These are phyloP conservation scores for Odobenus rosmarus DNA, from an alignment of 2,113 vertebrate genomes.

Conservation along the genomic window DNA sequence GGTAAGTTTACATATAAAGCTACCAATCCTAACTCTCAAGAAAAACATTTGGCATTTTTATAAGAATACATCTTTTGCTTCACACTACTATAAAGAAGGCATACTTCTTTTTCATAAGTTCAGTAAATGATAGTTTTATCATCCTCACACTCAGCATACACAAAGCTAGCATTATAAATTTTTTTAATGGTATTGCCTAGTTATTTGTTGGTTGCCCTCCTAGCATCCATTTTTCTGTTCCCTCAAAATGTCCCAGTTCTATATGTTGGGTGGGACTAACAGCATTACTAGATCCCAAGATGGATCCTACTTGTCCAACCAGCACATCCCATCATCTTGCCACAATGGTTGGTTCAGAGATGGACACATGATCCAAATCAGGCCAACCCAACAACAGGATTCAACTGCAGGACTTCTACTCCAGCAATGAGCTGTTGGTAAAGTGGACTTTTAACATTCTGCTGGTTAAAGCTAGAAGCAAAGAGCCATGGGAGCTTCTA, in stretches of 20 bases:
- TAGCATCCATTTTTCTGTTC: not conserved
- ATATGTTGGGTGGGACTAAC: not conserved
- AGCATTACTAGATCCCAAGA: not conserved
- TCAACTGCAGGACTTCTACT: not conserved
- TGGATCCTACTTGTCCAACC: not conserved
- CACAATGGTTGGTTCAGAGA: not conserved
- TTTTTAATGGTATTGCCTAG: not conserved
- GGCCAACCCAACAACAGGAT: not conserved
- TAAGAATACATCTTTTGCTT: not conserved
- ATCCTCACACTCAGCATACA: not conserved
- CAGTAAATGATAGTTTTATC: not conserved
- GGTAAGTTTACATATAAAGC: not conserved
- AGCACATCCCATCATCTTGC: not conserved
- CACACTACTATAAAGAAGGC: not conserved
- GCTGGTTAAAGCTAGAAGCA: not conserved
- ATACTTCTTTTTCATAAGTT: not conserved
- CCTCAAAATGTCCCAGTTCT: not conserved
- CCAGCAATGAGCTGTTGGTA: not conserved
- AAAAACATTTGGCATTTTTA: slow-evolving; percentile 42
- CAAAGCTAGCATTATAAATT: not conserved
- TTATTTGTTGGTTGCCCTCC: not conserved
- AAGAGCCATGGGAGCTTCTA: not conserved
- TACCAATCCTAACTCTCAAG: not conserved
- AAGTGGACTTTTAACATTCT: not conserved
- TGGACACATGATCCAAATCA: not conserved